Evolutionary conservation across 2,888 invertebrate species (phyloP).

Genomic region (Acrocera orbiculus): DNA sequence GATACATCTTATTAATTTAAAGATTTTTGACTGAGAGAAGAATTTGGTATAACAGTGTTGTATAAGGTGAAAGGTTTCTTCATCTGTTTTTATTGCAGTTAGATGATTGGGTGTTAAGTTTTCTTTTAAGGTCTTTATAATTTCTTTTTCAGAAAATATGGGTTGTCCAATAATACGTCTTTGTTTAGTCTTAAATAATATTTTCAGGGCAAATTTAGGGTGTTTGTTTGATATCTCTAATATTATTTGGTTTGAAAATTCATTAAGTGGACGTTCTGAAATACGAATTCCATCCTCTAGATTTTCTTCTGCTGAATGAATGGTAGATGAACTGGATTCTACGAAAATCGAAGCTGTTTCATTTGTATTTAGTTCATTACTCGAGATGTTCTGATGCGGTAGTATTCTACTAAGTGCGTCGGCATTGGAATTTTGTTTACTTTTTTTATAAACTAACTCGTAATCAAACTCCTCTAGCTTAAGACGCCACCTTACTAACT

Average conservation of each 20-base stretch:
- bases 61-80: slow-evolving; percentile 7
- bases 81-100: slow-evolving; percentile 1
- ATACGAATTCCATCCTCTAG: slow-evolving; percentile 1
- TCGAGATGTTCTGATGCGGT: too few species aligned
- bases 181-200: neutral
- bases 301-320: slow-evolving; percentile 2
- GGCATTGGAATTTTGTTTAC: neutral
- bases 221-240: neutral
- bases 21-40: slow-evolving; percentile 7
- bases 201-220: neutral
- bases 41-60: slow-evolving; percentile 10
- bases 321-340: too few species aligned
- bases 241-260: neutral
- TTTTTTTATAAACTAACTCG: neutral
- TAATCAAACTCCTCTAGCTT: slow-evolving; percentile 5
- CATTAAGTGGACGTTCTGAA: neutral
- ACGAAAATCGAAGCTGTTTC: neutral
- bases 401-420: neutral
- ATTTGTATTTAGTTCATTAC: slow-evolving; percentile 5
- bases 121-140: slow-evolving; percentile 2
- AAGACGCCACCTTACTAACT: slow-evolving; percentile 1
- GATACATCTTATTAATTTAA: slow-evolving; percentile 5
- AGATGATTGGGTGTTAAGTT: neutral
- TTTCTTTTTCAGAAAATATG: neutral
- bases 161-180: neutral